Evolutionary conservation across 37 sponge, comb jelly and placozoan genomes (phyloP).

Genomic region (Spongia lamella): DNA sequence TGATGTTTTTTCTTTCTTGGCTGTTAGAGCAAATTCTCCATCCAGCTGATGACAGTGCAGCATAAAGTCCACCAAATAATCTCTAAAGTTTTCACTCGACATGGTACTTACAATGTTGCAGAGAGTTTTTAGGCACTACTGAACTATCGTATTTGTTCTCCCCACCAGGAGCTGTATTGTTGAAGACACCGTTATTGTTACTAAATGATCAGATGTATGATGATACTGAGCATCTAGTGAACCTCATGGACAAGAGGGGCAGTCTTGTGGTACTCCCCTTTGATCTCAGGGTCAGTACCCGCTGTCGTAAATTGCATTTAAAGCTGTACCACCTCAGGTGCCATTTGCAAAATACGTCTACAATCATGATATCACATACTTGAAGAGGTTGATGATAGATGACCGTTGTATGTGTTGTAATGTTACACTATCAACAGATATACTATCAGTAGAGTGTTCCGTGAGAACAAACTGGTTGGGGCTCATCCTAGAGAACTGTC

Average conservation of each 20-base stretch:
- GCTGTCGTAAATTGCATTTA: not conserved
- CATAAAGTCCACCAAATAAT: constrained; percentile 43
- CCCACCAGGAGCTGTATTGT: constrained; percentile 42
- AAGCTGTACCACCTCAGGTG: constrained; percentile 16
- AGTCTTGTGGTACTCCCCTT: constrained; percentile 60
- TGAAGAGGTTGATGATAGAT: constrained; percentile 60
- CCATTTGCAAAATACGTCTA: constrained; percentile 70
- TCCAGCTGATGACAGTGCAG: constrained; percentile 35
- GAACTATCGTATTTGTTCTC: not conserved
- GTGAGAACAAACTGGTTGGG: constrained; percentile 47
- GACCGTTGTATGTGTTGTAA: not conserved
- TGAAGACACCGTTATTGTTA: constrained; percentile 61
- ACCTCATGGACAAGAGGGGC: constrained; percentile 73
- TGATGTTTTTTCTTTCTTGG: too few species aligned
- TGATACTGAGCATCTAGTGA: constrained; percentile 6
- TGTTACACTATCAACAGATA: constrained; percentile 28
- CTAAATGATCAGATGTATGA: constrained; percentile 18
- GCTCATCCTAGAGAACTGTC: constrained; percentile 65
- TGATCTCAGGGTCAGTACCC: constrained; percentile 53
- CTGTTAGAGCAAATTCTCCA: constrained; percentile 46
- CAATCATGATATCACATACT: constrained; percentile 68
- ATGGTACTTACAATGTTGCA: constrained; percentile 33
- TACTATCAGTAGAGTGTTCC: constrained; percentile 61
- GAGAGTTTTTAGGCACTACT: not conserved
- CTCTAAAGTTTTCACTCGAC: constrained; percentile 51